Evolutionary conservation across 2,113 vertebrate genomes (phyloP), one percentile per base, ranked within the genome.

Genomic region (Chrysochloris asiatica): DNA sequence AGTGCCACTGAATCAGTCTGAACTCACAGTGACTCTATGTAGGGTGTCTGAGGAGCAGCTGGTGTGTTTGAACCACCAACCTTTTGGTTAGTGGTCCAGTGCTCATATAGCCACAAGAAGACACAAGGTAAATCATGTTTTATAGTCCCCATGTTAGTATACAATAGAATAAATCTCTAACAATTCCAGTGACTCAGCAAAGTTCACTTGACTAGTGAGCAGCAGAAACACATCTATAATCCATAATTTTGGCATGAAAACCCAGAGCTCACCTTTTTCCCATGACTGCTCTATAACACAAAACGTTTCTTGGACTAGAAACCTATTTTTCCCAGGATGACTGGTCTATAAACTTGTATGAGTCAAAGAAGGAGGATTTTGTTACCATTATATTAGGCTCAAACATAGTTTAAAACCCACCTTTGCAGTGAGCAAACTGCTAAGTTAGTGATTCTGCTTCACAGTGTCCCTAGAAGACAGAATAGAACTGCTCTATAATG

Each of bases 391-490:
- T 50, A 75, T 54, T 9, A 81, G 78, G 50, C 47, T 87, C 7
- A 71, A 89, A 93, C 83, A 33, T 85, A 86, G 38, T 80, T 81
- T 81, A 28, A 69, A 89, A 54, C 89, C 22, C 54, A 72, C 8
- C 22, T 8, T 43, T 24, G 77, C n/a, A 88, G 83, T 45, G 77
- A 89, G 93, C n/a, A 13, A n/a, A 14, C 63, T 67, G 33, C 33
- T 8, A 36, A n/a, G 16, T 17, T 17, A 67, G 63, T 36, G 16
- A 67, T 67, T 65, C n/a, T 36, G 33, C n/a, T 6, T 67, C n/a
- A n/a, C 17, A 67, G n/a, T 10, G 8, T n/a, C 63, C 63, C 63
- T 36, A n/a, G 17, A n/a, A 4, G 6, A 36, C 33, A 67, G 30
- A 33, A 33, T 0, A n/a, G 30, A 33, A 65, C 30, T n/a, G 61